Evolutionary conservation across 30 jellyfish, hydroid and myxozoan species (phyloP).

Genomic region (Morbakka virulenta): DNA sequence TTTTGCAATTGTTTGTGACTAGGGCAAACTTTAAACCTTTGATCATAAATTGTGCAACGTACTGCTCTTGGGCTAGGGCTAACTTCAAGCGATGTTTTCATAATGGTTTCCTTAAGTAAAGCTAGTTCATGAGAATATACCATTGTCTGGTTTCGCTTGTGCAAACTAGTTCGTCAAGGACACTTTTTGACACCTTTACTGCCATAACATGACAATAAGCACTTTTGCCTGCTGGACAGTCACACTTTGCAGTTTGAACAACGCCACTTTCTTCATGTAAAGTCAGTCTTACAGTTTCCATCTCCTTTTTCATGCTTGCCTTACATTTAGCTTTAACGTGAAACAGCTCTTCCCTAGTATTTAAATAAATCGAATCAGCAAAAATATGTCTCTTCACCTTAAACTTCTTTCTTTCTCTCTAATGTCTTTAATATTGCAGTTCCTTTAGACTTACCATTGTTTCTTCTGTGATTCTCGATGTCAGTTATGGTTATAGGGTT

Average conservation of each 20-base stretch:
- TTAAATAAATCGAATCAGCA: constrained; percentile 9
- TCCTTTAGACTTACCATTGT: constrained; percentile 49
- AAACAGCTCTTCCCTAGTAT: neutral
- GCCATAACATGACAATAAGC: constrained; percentile 77
- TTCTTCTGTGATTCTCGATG: constrained; percentile 13
- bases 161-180: constrained; percentile 64
- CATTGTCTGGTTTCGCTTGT: constrained; percentile 56
- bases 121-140: constrained; percentile 49
- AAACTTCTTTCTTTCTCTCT: constrained; percentile 31
- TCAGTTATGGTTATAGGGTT: constrained; percentile 38
- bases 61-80: constrained; percentile 37
- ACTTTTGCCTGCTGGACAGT: constrained; percentile 55
- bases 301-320: constrained; percentile 40
- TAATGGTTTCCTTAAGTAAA: constrained; percentile 17
- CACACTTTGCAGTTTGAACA: constrained; percentile 2
- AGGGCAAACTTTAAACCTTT: constrained; percentile 2
- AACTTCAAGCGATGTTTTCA: constrained; percentile 23
- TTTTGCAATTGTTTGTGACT: too few relatives aligned
- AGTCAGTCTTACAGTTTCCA: neutral
- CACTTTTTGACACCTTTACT: neutral
- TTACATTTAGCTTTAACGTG: constrained; percentile 26
- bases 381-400: constrained; percentile 13
- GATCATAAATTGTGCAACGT: constrained; percentile 23
- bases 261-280: constrained; percentile 17
- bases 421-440: constrained; percentile 30